Percentiles rank a stretch among this genome's conserved stretches.
Evolutionary conservation across 2,113 vertebrate species (phyloP).

Genomic region (Nothobranchius kuhntae): DNA sequence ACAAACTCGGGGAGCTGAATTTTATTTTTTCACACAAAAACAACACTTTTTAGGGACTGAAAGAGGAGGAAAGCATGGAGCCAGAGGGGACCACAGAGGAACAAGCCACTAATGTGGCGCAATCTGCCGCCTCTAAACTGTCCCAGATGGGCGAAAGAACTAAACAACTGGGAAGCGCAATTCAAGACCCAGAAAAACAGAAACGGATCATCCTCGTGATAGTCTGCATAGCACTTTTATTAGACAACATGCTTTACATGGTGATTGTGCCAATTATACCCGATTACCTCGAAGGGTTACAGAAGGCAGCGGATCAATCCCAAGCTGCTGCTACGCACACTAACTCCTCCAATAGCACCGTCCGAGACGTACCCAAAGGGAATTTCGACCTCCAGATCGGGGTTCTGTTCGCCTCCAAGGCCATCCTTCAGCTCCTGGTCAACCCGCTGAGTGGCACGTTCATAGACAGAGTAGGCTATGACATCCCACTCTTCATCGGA

Average conservation of each 20-base stretch:
- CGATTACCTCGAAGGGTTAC: constrained; percentile 84
- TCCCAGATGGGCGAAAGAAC: constrained; percentile 88
- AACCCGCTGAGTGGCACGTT: constrained; percentile 95
- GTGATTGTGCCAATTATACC: constrained; percentile 98
- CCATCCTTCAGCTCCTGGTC: constrained; percentile 92
- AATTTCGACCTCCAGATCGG: constrained; percentile 96
- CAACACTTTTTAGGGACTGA: constrained; percentile 32
- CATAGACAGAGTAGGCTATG: constrained; percentile 95
- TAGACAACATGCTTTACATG: constrained; percentile 99
- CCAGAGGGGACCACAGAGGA: constrained; percentile 57
- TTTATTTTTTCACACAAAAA: constrained; percentile 17
- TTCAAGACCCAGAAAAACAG: constrained; percentile 86
- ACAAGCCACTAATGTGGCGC: constrained; percentile 71
- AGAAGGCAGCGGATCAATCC: constrained; percentile 64
- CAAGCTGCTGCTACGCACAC: constrained; percentile 16
- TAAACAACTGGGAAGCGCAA: constrained; percentile 83
- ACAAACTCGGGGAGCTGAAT: constrained; percentile 29
- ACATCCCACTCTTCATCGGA: constrained; percentile 91
- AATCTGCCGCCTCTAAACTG: constrained; percentile 86
- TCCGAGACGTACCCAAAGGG: constrained; percentile 58
- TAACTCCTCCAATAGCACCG: constrained; percentile 73
- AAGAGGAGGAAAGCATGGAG: constrained; percentile 68
- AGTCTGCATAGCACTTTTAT: constrained; percentile 89
- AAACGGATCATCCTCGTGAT: constrained; percentile 88
- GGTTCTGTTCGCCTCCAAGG: constrained; percentile 95